Conservation (phyloP, 2,113 vertebrate genomes). For the Rhegmatorhina hoffmannsi region DNA sequence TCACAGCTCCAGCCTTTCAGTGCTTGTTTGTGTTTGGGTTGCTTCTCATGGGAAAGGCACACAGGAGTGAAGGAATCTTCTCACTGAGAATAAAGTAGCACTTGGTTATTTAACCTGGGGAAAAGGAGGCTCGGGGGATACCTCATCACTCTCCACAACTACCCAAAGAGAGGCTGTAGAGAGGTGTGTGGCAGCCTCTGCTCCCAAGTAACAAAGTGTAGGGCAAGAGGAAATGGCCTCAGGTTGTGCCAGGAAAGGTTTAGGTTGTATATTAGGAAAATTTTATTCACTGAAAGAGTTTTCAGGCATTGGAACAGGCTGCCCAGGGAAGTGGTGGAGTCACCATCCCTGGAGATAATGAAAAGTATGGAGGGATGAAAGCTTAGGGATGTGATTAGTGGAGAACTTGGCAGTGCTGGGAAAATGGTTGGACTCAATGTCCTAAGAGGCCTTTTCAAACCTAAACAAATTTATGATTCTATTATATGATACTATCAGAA, state of each 20-base stretch:
- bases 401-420: not conserved
- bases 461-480: not conserved
- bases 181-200: not conserved
- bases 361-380: not conserved
- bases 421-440: not conserved
- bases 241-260: not conserved
- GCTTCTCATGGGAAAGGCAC: not conserved
- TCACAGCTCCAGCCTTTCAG: not conserved
- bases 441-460: not conserved
- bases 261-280: not conserved
- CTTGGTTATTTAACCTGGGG: not conserved
- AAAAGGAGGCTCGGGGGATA: not conserved
- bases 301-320: not conserved
- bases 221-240: not conserved
- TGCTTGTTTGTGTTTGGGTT: not conserved
- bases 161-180: not conserved
- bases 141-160: not conserved
- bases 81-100: not conserved
- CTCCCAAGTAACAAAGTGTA: not conserved
- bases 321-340: not conserved
- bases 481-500: not conserved
- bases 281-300: not conserved
- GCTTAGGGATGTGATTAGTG: not conserved
- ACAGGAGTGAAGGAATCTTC: not conserved
- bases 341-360: not conserved